Evolutionary conservation across 2,113 vertebrate genomes (phyloP).

Genomic region (Lonchura striata): DNA sequence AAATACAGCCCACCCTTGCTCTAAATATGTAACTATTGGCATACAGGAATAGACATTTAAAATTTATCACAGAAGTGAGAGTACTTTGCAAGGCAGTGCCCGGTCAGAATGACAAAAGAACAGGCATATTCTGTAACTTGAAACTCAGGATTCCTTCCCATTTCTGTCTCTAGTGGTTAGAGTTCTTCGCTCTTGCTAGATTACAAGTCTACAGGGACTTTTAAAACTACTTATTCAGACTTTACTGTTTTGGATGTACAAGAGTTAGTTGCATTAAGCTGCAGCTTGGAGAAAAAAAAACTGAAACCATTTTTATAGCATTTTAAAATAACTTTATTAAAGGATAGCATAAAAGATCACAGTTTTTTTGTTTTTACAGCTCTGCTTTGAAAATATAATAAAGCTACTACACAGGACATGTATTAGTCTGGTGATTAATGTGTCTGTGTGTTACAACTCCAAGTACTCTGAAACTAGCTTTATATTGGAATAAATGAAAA

Average conservation of each 20-base stretch:
- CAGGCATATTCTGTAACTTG: conserved; percentile 34
- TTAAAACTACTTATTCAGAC: conserved; percentile 70
- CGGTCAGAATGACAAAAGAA: conserved; percentile 5
- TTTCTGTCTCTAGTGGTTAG: conserved; percentile 64
- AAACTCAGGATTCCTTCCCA: conserved; percentile 54
- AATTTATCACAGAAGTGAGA: conserved; percentile 22
- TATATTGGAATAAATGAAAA: conserved; percentile 51
- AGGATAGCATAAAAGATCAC: conserved; percentile 63
- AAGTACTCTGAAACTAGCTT: conserved; percentile 3
- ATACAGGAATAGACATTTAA: not conserved
- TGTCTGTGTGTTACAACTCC: conserved; percentile 1
- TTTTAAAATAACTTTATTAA: conserved; percentile 70
- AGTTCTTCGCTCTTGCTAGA: conserved; percentile 60
- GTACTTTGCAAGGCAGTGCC: not conserved
- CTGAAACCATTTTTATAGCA: conserved; percentile 57
- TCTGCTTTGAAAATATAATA: conserved; percentile 63
- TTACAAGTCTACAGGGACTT: conserved; percentile 67
- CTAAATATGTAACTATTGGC: not conserved
- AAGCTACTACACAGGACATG: conserved; percentile 46
- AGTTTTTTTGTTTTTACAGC: conserved; percentile 63
- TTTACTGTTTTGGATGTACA: conserved; percentile 70
- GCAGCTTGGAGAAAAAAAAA: conserved; percentile 38
- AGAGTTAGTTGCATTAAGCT: conserved; percentile 61
- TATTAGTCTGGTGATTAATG: conserved; percentile 60
- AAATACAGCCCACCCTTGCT: not conserved